Conservation (phyloP, 2,113 vertebrate genomes). For the Nyctibius bracteatus region DNA sequence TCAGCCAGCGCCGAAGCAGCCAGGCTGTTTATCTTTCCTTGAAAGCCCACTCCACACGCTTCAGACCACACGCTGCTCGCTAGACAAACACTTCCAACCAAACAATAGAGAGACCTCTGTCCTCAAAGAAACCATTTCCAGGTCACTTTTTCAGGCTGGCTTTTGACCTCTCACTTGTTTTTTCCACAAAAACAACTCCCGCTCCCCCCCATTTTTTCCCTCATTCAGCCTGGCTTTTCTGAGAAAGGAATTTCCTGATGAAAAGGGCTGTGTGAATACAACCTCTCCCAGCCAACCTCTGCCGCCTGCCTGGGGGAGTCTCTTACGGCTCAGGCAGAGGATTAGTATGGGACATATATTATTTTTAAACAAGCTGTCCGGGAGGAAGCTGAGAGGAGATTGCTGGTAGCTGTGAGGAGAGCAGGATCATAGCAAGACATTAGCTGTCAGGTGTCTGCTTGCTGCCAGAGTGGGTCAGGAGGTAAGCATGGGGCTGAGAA, state of each 20-base stretch:
- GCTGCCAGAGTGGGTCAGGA: neutral
- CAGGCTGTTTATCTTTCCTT: constrained; percentile 67
- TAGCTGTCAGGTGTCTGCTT: constrained; percentile 49
- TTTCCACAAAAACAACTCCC: constrained; percentile 76
- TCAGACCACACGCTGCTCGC: constrained; percentile 47
- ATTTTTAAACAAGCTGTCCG: constrained; percentile 63
- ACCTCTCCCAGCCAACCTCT: constrained; percentile 38
- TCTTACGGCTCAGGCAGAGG: constrained; percentile 33
- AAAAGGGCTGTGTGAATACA: constrained; percentile 39
- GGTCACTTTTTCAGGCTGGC: constrained; percentile 60
- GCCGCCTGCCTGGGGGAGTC: constrained; percentile 32
- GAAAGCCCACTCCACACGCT: constrained; percentile 66
- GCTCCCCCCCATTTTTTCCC: constrained; percentile 21
- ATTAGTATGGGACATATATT: neutral
- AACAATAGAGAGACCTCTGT: constrained; percentile 70
- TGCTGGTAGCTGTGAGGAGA: neutral
- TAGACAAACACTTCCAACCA: constrained; percentile 34
- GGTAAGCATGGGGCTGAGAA: neutral
- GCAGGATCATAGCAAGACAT: constrained; percentile 28
- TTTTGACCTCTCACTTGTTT: constrained; percentile 63
- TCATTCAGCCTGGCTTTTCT: constrained; percentile 48
- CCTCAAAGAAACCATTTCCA: constrained; percentile 67
- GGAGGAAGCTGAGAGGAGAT: constrained; percentile 61
- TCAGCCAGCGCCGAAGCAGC: neutral
- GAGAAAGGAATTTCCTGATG: constrained; percentile 77